Percentiles rank a stretch among this genome's conserved stretches.
These are phyloP conservation scores for Sericinus montela DNA, from an alignment of 2,888 invertebrate species.

Conservation along the genomic window DNA sequence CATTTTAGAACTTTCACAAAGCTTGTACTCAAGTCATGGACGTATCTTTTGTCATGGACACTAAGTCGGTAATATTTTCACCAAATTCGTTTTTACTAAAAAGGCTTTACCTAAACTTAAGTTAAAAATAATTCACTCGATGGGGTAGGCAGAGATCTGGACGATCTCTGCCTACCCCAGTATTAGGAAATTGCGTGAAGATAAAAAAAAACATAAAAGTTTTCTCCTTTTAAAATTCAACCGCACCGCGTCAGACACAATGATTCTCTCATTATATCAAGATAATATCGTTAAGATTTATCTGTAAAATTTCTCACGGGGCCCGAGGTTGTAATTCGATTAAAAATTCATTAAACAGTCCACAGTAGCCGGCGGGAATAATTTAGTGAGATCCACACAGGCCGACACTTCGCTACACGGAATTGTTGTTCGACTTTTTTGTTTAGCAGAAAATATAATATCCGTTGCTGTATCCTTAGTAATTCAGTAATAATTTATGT, in stretches of 20 bases:
- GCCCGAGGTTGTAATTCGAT: slow-evolving; percentile 69
- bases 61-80: no score
- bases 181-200: no score
- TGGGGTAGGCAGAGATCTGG: no score
- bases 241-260: slow-evolving; percentile 27
- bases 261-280: slow-evolving; percentile 41
- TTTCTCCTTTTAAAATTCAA: slow-evolving; percentile 1
- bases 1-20: no score
- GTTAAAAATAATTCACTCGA: no score
- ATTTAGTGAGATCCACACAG: slow-evolving; percentile 74
- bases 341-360: slow-evolving; percentile 78
- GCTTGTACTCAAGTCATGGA: no score
- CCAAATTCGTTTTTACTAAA: no score
- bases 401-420: slow-evolving; percentile 47
- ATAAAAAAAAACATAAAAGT: no score
- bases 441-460: neutral
- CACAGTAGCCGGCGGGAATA: slow-evolving; percentile 68
- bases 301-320: slow-evolving; percentile 68
- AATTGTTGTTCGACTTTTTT: neutral
- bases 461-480: neutral
- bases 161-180: no score
- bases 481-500: neutral
- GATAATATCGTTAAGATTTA: slow-evolving; percentile 61
- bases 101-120: no score
- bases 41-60: no score